Evolutionary conservation across 2,888 invertebrate species (phyloP), one percentile per base, ranked within the genome.

Genomic region (Neelides folsomi): DNA sequence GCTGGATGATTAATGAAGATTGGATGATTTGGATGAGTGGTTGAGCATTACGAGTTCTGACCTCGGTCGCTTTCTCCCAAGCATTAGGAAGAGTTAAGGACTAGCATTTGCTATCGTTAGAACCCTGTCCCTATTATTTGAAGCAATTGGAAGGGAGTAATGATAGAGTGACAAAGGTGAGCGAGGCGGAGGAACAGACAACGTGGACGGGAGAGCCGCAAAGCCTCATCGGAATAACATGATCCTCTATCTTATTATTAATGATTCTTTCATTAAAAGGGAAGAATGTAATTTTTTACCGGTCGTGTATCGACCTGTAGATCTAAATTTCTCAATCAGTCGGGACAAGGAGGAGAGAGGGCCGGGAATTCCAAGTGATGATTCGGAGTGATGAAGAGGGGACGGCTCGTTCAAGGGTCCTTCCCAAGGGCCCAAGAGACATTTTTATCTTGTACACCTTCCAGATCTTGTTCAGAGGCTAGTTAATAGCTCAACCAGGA

Each of bases 301-400:
- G 37, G 51, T 59, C 34, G 45, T 42, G 41, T 43, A 59, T 58
- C 58, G 54, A 55, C 55, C 55, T 57, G 52, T 42, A 50, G 42
- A 62, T 62, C 62, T 62, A 55, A 60, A 60, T 59, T 62, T 62
- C 59, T 62, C 58, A 62, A 62, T 62, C 59, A 60, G 49, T 38
- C 43, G 36, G n/a, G 48, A 46, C 47, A 39, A 47, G 27, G 18
- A 27, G 13, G 12, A 19, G 13, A 41, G 37, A 27, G 52, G 49
- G 45, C 34, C 45, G 49, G 49, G 16, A 20, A 44, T 40, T 38
- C 39, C 27, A 27, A 40, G 39, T 39, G 19, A 19, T 47, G 52
- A 52, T 52, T 49, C 45, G 52, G 38, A 49, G 42, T 41, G 42
- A 49, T 45, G 37, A 15, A 35, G 38, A 45, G 34, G 41, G 46